Conservation (phyloP, 2,797 vertebrate genomes). For the Xenops minutus region DNA sequence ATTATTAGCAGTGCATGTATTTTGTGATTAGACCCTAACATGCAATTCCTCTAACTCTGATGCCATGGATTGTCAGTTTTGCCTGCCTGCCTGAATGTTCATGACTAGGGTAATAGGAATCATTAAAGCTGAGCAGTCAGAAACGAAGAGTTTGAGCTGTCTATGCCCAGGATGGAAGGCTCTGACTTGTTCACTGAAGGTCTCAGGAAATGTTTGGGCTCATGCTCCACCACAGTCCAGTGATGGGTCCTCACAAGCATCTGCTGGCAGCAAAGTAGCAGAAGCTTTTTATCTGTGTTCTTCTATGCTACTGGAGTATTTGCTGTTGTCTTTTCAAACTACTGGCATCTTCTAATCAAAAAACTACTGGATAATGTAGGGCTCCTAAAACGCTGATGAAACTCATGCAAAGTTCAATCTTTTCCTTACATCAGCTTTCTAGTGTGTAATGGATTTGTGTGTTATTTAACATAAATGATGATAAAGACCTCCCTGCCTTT, state of each 20-base stretch:
- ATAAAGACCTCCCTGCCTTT: slow-evolving; percentile 5
- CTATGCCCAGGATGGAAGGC: background rate
- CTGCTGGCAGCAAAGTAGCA: background rate
- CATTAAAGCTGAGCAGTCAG: background rate
- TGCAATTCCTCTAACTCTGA: background rate
- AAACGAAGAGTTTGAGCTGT: background rate
- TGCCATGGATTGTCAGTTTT: background rate
- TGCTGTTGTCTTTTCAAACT: background rate
- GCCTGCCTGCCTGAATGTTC: background rate
- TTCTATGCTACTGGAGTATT: background rate
- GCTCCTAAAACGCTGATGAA: background rate
- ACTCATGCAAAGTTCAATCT: slow-evolving; percentile 19
- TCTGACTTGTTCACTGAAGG: background rate
- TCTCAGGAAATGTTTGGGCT: background rate
- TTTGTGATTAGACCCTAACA: background rate
- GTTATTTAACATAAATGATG: slow-evolving; percentile 20
- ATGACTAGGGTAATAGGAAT: background rate
- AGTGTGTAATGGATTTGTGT: background rate
- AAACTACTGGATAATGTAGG: background rate
- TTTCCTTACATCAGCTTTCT: slow-evolving; percentile 12
- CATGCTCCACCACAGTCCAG: accelerated
- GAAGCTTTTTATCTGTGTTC: background rate
- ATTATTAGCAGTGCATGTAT: background rate
- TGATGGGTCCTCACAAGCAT: background rate
- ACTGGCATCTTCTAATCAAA: background rate